These are phyloP conservation scores for Agrypnus murinus DNA, from an alignment of 2,888 invertebrate species.

Conservation along the genomic window DNA sequence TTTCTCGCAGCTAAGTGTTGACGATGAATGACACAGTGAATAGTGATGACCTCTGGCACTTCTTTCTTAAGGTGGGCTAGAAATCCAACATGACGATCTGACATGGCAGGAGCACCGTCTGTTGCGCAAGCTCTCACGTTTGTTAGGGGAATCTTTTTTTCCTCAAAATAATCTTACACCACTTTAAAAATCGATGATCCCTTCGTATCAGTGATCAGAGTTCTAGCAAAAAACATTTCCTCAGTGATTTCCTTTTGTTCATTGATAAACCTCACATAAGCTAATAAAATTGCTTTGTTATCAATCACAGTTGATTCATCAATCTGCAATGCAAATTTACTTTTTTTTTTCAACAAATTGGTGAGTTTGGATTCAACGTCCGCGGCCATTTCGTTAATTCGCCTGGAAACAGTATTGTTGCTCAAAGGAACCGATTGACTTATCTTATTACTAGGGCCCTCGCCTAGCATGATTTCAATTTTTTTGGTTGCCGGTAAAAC, in stretches of 20 bases:
- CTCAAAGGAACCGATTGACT: no score
- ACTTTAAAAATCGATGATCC: not conserved
- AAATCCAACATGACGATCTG: not conserved
- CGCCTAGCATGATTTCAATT: no score
- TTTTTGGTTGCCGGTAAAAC: no score
- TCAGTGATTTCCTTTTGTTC: not conserved
- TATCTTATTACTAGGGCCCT: no score
- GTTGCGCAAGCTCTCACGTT: not conserved
- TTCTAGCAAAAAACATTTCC: not conserved
- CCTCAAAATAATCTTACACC: not conserved
- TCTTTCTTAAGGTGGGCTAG: constrained; percentile 1
- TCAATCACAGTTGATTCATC: constrained; percentile 15
- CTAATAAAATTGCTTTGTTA: constrained; percentile 17
- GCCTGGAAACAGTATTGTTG: constrained; percentile 61
- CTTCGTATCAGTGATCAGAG: not conserved
- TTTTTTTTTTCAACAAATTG: constrained; percentile 47
- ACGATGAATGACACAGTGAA: not conserved
- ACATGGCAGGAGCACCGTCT: not conserved
- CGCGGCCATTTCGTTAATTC: constrained; percentile 57
- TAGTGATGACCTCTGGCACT: constrained; percentile 1
- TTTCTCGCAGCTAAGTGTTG: constrained; percentile 1
- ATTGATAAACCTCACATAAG: constrained; percentile 15
- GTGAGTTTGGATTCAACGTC: constrained; percentile 53
- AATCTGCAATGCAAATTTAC: constrained; percentile 22
- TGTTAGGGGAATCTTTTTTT: constrained; percentile 1